Percentiles rank a stretch among this genome's conserved stretches.
These are phyloP conservation scores for Diabrotica balteata DNA, from an alignment of 2,888 invertebrate genomes.

Conservation along the genomic window DNA sequence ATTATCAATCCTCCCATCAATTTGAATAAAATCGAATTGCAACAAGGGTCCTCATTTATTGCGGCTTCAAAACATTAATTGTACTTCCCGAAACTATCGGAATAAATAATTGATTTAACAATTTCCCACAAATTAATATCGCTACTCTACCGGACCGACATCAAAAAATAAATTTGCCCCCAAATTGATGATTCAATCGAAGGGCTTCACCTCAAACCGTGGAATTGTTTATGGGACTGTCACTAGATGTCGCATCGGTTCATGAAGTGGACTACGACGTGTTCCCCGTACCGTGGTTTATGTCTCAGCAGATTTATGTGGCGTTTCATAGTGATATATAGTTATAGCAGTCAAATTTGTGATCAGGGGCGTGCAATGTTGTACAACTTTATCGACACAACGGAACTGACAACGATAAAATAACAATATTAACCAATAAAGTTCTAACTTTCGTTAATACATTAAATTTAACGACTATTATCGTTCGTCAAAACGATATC, in stretches of 20 bases:
- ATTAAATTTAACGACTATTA: no score
- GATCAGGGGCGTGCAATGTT: conserved; percentile 40
- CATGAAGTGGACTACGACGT: conserved; percentile 52
- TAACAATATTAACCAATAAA: no score
- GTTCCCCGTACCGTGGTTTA: conserved; percentile 54
- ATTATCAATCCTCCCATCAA: no score
- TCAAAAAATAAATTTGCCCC: conserved; percentile 36
- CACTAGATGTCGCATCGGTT: conserved; percentile 51
- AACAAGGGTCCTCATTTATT: no score
- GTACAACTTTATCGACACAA: conserved; percentile 21
- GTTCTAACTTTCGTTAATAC: no score
- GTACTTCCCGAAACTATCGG: no score
- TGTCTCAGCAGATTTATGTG: conserved; percentile 56
- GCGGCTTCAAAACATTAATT: no score
- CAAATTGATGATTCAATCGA: conserved; percentile 57
- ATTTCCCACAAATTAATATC: conserved; percentile 17
- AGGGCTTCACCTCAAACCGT: conserved; percentile 51
- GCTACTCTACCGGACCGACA: conserved; percentile 19
- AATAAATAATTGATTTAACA: background rate
- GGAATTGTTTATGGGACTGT: conserved; percentile 53
- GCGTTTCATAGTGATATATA: conserved; percentile 57
- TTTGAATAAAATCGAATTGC: no score
- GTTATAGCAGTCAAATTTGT: conserved; percentile 49
- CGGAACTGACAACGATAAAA: no score
- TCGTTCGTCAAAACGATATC: no score